Base-by-base conservation (phyloP, 2,113 vertebrate species). In the Rutilus rutilus region DNA sequence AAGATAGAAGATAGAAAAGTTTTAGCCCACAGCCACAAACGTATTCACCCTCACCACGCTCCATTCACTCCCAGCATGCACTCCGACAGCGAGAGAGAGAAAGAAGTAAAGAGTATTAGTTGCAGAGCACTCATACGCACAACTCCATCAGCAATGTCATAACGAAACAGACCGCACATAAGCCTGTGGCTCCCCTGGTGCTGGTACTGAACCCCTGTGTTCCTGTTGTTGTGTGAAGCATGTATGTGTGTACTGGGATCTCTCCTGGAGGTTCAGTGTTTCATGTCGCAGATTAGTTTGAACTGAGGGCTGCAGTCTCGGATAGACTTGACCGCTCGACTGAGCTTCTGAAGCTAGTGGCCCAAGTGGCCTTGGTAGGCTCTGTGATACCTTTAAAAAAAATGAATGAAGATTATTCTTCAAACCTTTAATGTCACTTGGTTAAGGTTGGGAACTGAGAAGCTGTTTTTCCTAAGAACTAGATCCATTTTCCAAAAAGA, bases 231-330 rank as follows among this genome's bases (percentile, higher is more conserved):
- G 93, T 95, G 93, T 93, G 93, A 92, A 89, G 86, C 30, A 42
- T 89, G 88, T 87, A 57, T 57, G 90, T 91, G 88, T 87, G 90
- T 88, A 65, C 88, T n/a, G 69, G 81, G 77, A 92, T 89, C 87
- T 78, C 88, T 93, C 94, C 93, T 92, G 85, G 62, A 92, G 92
- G 92, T 89, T 93, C 88, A 91, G 91, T 91, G 93, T 92, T 94
- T 92, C 92, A 92, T 94, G 94, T 94, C 93, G 90, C 91, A 95
- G 94, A 77, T 95, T 94, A 94, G 92, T 95, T 95, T 94, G 93
- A 94, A 95, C 93, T 89, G 89, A 87, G 90, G 83, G 87, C 89
- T 88, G 87, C 59, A 87, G 87, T 90, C 93, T 92, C 91, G 90
- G 80, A 87, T 90, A 90, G 85, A 90, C 90, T 89, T 88, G 85